Percentiles rank a stretch among this genome's conserved stretches.
Conservation (phyloP, 2,888 invertebrate species). For the Camponotus fellah region DNA sequence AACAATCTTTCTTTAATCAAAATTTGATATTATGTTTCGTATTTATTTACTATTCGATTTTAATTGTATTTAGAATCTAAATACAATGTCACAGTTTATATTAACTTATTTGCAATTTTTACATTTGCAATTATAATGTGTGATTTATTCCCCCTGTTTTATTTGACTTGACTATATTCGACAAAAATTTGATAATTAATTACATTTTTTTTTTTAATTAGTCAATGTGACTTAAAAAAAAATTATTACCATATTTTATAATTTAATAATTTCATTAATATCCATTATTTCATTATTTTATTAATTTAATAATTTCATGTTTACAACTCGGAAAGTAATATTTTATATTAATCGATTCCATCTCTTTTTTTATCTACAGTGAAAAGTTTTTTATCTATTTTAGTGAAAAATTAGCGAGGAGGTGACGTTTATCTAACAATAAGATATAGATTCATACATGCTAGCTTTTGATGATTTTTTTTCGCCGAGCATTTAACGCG, state of each 20-base stretch:
- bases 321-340: neutral
- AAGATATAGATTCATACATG: neutral
- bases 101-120: neutral
- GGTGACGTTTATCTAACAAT: neutral
- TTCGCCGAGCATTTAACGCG: slow-evolving; percentile 62
- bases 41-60: neutral
- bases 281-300: neutral
- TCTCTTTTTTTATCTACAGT: neutral
- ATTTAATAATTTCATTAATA: too few species aligned
- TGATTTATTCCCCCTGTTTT: neutral
- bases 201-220: neutral
- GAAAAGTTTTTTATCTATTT: too few species aligned
- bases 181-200: neutral
- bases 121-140: neutral
- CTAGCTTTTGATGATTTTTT: slow-evolving; percentile 33
- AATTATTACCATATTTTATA: neutral
- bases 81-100: neutral
- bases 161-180: neutral
- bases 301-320: too few species aligned
- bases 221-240: neutral
- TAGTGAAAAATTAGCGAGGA: neutral
- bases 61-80: neutral
- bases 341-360: neutral
- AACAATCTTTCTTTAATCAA: neutral
- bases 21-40: neutral